These are phyloP conservation scores for Ibycter americanus DNA, from an alignment of 2,797 vertebrate species.

Conservation along the genomic window DNA sequence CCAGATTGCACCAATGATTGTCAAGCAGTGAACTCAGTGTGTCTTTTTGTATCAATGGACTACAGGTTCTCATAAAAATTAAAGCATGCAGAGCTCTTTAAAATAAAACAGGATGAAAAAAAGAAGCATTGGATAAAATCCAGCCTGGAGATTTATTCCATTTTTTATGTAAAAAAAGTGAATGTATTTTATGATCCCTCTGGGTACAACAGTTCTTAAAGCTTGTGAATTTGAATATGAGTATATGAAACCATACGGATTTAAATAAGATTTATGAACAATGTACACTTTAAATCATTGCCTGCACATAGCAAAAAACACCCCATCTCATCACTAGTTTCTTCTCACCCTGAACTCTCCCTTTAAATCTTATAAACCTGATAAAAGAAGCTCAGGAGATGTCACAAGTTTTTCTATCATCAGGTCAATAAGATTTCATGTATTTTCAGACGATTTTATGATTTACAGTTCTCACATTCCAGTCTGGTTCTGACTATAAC, in stretches of 20 bases:
- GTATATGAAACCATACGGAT: neutral
- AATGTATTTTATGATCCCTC: conserved; percentile 24
- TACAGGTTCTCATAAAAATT: neutral
- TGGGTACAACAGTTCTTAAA: conserved; percentile 22
- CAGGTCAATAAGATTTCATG: neutral
- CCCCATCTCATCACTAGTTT: neutral
- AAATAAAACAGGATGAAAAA: neutral
- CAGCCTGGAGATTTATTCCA: neutral
- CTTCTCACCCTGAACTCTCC: conserved; percentile 30
- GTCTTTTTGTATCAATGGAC: neutral
- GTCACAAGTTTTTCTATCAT: conserved; percentile 21
- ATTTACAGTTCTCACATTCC: conserved; percentile 57
- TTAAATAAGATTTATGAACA: conserved; percentile 39
- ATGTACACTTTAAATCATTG: neutral
- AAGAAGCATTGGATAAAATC: neutral
- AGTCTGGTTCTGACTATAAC: conserved; percentile 28
- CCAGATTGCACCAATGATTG: neutral
- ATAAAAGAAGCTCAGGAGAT: neutral
- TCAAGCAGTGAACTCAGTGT: neutral
- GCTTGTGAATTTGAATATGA: conserved; percentile 4
- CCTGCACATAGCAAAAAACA: neutral
- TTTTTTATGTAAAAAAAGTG: neutral
- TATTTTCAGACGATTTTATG: conserved; percentile 23
- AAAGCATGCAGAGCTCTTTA: neutral
- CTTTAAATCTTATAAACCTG: conserved; percentile 50